A percentile compares a stretch with the other conserved stretches of the same genome.
Conservation (phyloP, 2,113 vertebrate genomes). For the Charadrius vociferus region DNA sequence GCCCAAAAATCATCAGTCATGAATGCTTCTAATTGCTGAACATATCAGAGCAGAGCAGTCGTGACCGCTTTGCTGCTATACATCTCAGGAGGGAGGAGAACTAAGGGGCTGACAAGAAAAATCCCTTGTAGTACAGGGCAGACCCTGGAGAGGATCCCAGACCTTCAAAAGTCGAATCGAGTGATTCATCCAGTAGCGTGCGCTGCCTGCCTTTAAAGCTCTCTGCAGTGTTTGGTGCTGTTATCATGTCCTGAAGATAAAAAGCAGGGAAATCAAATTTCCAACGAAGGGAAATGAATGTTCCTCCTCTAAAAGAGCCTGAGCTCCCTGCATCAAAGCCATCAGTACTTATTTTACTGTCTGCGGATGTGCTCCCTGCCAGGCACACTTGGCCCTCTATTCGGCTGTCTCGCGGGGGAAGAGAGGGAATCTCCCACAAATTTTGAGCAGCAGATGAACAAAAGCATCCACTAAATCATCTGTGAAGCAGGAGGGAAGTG, state of each 20-base stretch:
- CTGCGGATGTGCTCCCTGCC: background rate
- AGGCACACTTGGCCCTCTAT: background rate
- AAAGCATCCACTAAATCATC: background rate
- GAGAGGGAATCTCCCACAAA: background rate
- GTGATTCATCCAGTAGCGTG: background rate
- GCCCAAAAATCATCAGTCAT: background rate
- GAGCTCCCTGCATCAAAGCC: background rate
- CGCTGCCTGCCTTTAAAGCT: background rate
- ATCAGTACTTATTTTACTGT: background rate
- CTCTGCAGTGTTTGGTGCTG: background rate
- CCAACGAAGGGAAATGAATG: background rate
- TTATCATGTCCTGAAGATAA: background rate
- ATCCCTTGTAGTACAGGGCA: background rate
- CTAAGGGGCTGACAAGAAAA: background rate
- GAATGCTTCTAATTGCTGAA: background rate
- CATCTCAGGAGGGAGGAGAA: background rate
- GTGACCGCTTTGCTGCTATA: background rate
- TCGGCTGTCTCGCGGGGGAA: background rate
- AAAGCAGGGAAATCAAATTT: conserved; percentile 31
- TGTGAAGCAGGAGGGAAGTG: background rate
- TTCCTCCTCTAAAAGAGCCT: background rate
- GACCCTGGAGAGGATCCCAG: background rate
- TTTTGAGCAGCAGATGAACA: background rate
- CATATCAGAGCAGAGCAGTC: fast-evolving
- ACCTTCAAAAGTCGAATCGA: background rate